phyloP scores from a whole-genome alignment of 2,113 vertebrate species.

The Alethe castanea region DNA sequence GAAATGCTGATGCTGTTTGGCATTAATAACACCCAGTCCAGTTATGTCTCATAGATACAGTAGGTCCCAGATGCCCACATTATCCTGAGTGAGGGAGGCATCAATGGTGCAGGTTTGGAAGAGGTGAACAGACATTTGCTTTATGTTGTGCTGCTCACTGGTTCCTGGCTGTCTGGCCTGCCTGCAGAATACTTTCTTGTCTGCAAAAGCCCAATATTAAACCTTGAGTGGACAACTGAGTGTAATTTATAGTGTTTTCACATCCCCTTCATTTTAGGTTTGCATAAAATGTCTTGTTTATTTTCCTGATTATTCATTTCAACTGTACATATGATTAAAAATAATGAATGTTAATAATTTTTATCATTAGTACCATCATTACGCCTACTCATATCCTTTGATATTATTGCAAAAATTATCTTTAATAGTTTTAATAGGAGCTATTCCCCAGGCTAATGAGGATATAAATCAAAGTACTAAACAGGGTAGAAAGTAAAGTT shows the following conservation, averaged over 20 bases:
- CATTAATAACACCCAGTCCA: background rate
- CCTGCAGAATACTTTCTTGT: background rate
- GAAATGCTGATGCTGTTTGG: background rate
- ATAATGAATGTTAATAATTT: slow-evolving; percentile 66
- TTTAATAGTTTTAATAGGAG: slow-evolving; percentile 61
- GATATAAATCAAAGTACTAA: slow-evolving; percentile 59
- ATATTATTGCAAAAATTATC: slow-evolving; percentile 59
- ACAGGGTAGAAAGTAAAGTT: slow-evolving; percentile 5
- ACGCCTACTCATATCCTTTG: slow-evolving; percentile 51
- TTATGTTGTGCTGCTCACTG: background rate
- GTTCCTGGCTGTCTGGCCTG: background rate
- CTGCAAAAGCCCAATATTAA: background rate
- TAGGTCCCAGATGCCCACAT: background rate
- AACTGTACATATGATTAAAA: slow-evolving; percentile 57
- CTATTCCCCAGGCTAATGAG: slow-evolving; percentile 41
- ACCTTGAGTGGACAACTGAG: background rate
- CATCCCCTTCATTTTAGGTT: background rate
- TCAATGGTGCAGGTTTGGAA: background rate
- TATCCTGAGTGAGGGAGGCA: background rate
- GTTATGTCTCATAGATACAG: background rate
- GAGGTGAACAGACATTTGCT: background rate
- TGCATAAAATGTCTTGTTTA: slow-evolving; percentile 48
- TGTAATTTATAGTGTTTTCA: background rate
- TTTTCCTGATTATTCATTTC: slow-evolving; percentile 59
- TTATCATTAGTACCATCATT: slow-evolving; percentile 34